phyloP scores from a whole-genome alignment of 2,797 vertebrate species.

The Eptatretus atami region DNA sequence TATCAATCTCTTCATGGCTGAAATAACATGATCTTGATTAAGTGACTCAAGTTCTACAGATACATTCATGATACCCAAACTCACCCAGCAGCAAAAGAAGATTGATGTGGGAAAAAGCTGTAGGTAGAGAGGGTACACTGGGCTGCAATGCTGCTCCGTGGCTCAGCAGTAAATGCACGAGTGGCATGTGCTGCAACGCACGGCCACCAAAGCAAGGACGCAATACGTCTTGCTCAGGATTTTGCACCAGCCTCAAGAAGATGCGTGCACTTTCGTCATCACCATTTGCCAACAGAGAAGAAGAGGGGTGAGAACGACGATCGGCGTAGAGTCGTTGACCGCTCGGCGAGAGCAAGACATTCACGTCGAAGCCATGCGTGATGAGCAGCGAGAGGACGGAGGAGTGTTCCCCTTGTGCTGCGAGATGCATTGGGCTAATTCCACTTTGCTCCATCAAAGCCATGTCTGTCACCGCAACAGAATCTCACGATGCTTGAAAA shows the following conservation, averaged over 20 bases:
- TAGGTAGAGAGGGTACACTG: constrained; percentile 36
- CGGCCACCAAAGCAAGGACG: constrained; percentile 51
- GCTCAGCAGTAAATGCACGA: constrained; percentile 33
- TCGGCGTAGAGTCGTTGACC: constrained; percentile 43
- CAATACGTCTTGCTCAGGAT: constrained; percentile 50
- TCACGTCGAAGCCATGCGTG: constrained; percentile 35
- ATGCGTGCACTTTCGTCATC: constrained; percentile 26
- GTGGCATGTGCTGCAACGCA: constrained; percentile 33
- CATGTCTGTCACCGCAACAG: constrained; percentile 44
- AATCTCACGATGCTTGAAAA: constrained; percentile 35
- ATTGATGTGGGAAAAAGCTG: constrained; percentile 48
- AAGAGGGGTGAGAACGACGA: constrained; percentile 37
- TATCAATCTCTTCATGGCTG: no score
- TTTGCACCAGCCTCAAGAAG: constrained; percentile 38
- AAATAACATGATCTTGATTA: constrained; percentile 10
- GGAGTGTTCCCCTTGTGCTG: constrained; percentile 39
- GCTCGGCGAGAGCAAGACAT: constrained; percentile 30
- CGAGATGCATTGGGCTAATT: constrained; percentile 68
- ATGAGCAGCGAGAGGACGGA: constrained; percentile 36
- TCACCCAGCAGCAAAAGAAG: constrained; percentile 13
- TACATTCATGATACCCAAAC: constrained; percentile 16
- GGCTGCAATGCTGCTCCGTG: constrained; percentile 47
- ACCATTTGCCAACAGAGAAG: constrained; percentile 44
- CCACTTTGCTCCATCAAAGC: constrained; percentile 34
- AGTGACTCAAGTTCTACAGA: constrained; percentile 39